Percentiles rank a stretch among this genome's conserved stretches.
These are phyloP conservation scores for Isurus oxyrinchus DNA, from an alignment of 2,113 vertebrate species.

Conservation along the genomic window DNA sequence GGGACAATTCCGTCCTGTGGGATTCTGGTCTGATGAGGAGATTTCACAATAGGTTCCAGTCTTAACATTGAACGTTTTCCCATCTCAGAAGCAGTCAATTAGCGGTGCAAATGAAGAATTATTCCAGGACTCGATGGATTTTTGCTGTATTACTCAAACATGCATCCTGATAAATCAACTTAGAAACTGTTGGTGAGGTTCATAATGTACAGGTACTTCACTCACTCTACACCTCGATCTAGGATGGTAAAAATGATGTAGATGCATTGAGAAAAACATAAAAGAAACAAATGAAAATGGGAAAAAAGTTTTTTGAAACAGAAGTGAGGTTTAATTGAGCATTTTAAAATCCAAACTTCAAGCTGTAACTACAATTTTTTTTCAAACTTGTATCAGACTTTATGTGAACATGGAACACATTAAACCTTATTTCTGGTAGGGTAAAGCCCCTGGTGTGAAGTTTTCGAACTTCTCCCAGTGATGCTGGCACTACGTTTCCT, in stretches of 20 bases:
- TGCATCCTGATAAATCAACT: background rate
- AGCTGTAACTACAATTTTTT: background rate
- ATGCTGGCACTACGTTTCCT: background rate
- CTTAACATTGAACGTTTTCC: background rate
- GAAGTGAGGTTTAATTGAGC: background rate
- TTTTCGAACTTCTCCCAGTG: background rate
- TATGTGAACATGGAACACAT: background rate
- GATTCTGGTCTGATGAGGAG: background rate
- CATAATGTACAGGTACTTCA: background rate
- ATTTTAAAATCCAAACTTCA: background rate
- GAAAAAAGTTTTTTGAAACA: background rate
- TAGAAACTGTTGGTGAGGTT: background rate
- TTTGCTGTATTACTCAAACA: background rate
- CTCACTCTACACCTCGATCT: background rate
- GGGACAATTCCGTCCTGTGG: no score
- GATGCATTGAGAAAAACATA: background rate
- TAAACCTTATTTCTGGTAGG: background rate
- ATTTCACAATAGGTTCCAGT: background rate
- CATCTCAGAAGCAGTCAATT: background rate
- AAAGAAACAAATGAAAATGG: background rate
- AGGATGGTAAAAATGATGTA: background rate
- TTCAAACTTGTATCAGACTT: background rate
- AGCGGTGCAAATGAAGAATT: background rate
- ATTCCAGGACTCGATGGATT: background rate
- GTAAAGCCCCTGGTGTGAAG: background rate